These are phyloP conservation scores for Hydrophis major DNA, from an alignment of 2,797 vertebrate genomes.

Conservation along the genomic window DNA sequence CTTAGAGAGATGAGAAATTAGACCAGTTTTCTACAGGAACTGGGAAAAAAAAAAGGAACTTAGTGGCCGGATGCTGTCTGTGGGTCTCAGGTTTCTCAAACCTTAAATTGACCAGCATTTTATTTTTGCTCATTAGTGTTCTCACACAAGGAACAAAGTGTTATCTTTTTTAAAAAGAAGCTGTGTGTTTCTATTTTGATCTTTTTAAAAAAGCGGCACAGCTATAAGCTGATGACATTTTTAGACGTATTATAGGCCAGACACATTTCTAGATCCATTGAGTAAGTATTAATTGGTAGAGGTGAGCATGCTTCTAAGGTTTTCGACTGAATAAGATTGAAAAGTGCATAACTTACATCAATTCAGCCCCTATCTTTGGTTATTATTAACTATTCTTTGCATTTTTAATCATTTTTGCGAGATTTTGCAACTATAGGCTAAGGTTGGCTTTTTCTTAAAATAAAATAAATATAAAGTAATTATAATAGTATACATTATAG, in stretches of 20 bases:
- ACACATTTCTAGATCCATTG: not conserved
- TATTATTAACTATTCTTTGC: conserved; percentile 22
- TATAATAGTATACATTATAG: not conserved
- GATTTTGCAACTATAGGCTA: not conserved
- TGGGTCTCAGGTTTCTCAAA: not conserved
- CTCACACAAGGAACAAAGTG: not conserved
- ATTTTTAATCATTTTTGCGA: not conserved
- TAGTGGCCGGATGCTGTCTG: not conserved
- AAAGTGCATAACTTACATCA: not conserved
- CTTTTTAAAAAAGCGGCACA: not conserved
- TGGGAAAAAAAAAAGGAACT: not conserved
- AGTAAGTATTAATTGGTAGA: not conserved
- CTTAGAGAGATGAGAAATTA: not conserved
- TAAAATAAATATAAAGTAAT: not conserved
- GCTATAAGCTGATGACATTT: not conserved
- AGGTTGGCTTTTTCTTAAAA: not conserved
- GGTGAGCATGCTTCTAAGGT: not conserved
- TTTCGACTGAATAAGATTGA: not conserved
- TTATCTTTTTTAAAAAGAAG: accelerated
- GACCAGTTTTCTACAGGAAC: not conserved
- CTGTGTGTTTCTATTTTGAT: not conserved
- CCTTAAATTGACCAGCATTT: not conserved
- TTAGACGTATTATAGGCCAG: not conserved
- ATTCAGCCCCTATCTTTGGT: not conserved
- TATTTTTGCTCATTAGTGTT: conserved; percentile 10